Evolutionary conservation across 2,888 invertebrate genomes (phyloP).

Genomic region (Lamproptera curius): DNA sequence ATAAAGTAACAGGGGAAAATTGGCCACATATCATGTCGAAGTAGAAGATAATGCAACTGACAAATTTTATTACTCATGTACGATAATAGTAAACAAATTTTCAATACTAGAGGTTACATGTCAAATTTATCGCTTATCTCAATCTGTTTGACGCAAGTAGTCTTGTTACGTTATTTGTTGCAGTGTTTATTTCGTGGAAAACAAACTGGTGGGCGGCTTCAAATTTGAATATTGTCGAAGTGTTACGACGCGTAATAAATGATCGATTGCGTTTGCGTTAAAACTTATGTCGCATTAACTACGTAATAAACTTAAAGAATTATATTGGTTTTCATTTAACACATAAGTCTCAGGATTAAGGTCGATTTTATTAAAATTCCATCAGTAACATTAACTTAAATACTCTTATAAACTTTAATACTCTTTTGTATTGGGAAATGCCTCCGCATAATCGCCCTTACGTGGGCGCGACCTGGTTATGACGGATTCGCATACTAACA

Average conservation of each 20-base stretch:
- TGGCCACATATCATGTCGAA: no score
- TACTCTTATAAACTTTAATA: no score
- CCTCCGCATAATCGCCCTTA: no score
- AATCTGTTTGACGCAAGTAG: slow-evolving; percentile 4
- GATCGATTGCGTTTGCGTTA: not conserved
- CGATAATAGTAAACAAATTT: not conserved
- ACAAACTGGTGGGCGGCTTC: slow-evolving; percentile 9
- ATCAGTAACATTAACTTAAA: no score
- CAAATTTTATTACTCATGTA: not conserved
- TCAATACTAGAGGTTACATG: slow-evolving; percentile 11
- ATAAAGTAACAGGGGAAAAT: no score
- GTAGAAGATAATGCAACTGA: not conserved
- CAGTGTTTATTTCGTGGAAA: slow-evolving; percentile 9
- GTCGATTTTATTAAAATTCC: no score
- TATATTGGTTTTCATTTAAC: not conserved
- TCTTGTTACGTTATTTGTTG: slow-evolving; percentile 7
- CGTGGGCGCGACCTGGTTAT: no score
- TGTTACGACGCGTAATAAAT: not conserved
- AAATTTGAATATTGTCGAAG: slow-evolving; percentile 13
- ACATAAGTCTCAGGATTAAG: not conserved
- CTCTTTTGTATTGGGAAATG: no score
- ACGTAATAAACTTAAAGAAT: not conserved
- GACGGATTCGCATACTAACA: no score
- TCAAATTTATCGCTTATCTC: slow-evolving; percentile 13
- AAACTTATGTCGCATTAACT: not conserved